Percentiles rank a stretch among this genome's conserved stretches.
Conservation (phyloP, 2,888 invertebrate species). For the Lagria hirta region DNA sequence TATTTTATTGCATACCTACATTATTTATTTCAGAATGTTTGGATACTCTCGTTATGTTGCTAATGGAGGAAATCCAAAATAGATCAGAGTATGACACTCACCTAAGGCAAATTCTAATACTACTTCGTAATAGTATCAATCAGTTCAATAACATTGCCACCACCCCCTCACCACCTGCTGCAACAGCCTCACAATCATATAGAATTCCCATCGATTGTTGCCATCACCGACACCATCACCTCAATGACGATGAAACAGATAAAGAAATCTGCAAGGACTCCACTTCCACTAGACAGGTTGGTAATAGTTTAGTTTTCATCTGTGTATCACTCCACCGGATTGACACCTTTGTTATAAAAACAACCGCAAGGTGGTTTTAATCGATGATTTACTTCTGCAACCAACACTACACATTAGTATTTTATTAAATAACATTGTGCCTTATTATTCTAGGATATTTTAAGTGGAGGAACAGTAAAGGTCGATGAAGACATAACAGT, state of each 20-base stretch:
- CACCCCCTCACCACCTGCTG: no score
- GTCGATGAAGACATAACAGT: slow-evolving; percentile 44
- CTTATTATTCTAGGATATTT: slow-evolving; percentile 31
- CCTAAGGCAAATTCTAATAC: slow-evolving; percentile 13
- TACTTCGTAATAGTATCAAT: slow-evolving; percentile 14
- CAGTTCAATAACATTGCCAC: no score
- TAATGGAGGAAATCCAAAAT: slow-evolving; percentile 19
- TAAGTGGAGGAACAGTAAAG: no score
- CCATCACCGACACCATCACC: slow-evolving; percentile 7
- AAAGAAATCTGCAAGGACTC: slow-evolving; percentile 34
- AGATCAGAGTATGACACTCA: slow-evolving; percentile 21
- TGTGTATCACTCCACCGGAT: no score
- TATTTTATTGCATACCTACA: slow-evolving; percentile 30
- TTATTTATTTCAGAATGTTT: slow-evolving; percentile 27
- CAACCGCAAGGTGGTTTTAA: no score
- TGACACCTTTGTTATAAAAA: no score
- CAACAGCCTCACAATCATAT: no score
- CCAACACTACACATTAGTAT: slow-evolving; percentile 27
- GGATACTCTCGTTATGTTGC: slow-evolving; percentile 19
- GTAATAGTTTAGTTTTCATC: no score
- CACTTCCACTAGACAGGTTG: slow-evolving; percentile 29
- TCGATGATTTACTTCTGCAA: no score
- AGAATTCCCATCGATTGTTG: slow-evolving; percentile 14
- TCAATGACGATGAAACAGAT: slow-evolving; percentile 14
- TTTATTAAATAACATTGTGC: slow-evolving; percentile 28